A percentile compares a stretch with the other conserved stretches of the same genome.
phyloP scores from a whole-genome alignment of 2,797 vertebrate genomes.

The Ceryle rudis region DNA sequence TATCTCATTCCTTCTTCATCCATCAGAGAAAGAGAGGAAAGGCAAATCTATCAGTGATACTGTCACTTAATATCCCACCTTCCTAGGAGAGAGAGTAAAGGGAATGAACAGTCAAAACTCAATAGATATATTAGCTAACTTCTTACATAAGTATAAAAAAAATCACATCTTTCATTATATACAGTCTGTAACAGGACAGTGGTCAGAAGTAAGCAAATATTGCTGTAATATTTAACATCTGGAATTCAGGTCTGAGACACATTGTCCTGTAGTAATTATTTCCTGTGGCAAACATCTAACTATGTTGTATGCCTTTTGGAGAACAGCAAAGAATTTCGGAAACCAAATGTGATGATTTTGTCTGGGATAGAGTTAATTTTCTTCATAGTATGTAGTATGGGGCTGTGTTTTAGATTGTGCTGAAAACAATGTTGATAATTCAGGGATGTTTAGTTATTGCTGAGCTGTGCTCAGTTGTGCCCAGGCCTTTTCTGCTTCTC shows the following conservation, averaged over 20 bases:
- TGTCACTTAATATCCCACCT: not conserved
- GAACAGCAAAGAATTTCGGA: not conserved
- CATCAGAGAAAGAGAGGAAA: not conserved
- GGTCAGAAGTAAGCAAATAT: not conserved
- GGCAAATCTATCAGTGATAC: not conserved
- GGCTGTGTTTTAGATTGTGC: not conserved
- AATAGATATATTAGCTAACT: not conserved
- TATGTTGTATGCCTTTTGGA: not conserved
- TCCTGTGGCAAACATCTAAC: not conserved
- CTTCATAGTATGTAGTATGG: not conserved
- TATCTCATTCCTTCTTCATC: not conserved
- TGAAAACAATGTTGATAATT: not conserved
- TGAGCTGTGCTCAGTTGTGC: not conserved
- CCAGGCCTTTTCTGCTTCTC: not conserved
- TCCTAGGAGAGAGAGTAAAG: not conserved
- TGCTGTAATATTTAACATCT: not conserved
- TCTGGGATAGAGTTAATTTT: not conserved
- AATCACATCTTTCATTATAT: not conserved
- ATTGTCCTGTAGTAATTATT: not conserved
- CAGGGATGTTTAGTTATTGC: accelerated
- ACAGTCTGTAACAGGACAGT: not conserved
- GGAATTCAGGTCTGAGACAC: not conserved
- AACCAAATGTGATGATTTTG: not conserved
- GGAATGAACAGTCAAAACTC: not conserved
- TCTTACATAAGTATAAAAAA: not conserved